These are phyloP conservation scores for Aphelenchoides fujianensis DNA, from an alignment of 1,140 invertebrate species.

Conservation along the genomic window DNA sequence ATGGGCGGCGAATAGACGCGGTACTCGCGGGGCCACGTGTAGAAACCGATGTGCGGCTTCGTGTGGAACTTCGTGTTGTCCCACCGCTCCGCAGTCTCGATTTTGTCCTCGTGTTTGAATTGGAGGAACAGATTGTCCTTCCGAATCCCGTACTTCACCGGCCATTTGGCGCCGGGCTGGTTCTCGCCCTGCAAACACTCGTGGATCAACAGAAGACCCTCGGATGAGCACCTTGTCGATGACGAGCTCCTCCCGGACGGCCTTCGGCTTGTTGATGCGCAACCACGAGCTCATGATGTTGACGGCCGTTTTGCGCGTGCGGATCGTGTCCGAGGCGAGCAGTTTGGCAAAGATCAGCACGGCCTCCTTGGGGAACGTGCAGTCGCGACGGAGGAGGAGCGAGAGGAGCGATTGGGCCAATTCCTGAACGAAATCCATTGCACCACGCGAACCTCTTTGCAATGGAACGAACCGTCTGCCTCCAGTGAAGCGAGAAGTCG, in stretches of 20 bases:
- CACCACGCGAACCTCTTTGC: no score
- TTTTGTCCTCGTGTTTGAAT: slow-evolving; percentile 67
- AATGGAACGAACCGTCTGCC: no score
- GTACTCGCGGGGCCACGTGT: slow-evolving; percentile 74
- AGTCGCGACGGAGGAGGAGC: slow-evolving; percentile 72
- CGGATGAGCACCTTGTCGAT: slow-evolving; percentile 62
- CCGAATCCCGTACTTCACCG: slow-evolving; percentile 65
- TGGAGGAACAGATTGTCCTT: slow-evolving; percentile 74
- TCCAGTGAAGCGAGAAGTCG: slow-evolving; percentile 70
- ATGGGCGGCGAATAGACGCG: slow-evolving; percentile 69
- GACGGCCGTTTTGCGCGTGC: slow-evolving; percentile 69
- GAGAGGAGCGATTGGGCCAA: slow-evolving; percentile 74
- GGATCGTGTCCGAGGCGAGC: slow-evolving; percentile 75
- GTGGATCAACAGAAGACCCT: no score
- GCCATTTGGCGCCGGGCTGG: slow-evolving; percentile 40
- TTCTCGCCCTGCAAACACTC: slow-evolving; percentile 36
- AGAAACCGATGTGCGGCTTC: slow-evolving; percentile 74
- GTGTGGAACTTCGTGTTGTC: slow-evolving; percentile 71
- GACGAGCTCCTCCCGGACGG: slow-evolving; percentile 69
- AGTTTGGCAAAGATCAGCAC: slow-evolving; percentile 71
- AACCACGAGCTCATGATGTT: slow-evolving; percentile 70
- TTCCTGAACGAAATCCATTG: no score
- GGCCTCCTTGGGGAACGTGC: slow-evolving; percentile 68
- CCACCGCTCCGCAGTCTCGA: slow-evolving; percentile 75
- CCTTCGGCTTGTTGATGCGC: slow-evolving; percentile 74